Evolutionary conservation across 2,113 vertebrate genomes (phyloP), one percentile per base, ranked within the genome.

Genomic region (Ptilonorhynchus violaceus): DNA sequence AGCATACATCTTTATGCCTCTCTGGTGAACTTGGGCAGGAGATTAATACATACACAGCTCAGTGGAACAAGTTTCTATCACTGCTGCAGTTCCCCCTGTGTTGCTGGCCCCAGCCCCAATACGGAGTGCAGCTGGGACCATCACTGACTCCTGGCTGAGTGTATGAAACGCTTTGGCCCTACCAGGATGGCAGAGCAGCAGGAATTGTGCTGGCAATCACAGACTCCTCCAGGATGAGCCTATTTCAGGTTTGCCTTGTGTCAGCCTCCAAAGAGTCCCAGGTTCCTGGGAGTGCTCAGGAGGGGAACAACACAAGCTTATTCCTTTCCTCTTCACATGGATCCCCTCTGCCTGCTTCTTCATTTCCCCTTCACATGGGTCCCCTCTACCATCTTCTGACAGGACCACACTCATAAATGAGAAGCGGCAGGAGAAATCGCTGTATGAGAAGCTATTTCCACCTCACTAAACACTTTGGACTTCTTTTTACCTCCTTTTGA

Each of bases 111-210:
- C 37, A 90, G 60, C 4, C 25, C 28, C 25, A 58, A 10, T 31
- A 31, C 1, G 30, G 52, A 80, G 49, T 6, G 44, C 35, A 42
- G 35, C 11, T 76, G 64, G 78, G 78, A 82, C 20, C 18, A 50
- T 15, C 77, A 74, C n/a, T 8, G 14, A 4, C 46, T 58, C 59
- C 73, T 67, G 81, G 31, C 23, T 84, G 74, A 68, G 25, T 15
- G 16, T 10, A 42, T 0, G 0, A 15, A 59, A 52, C 42, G 21
- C 33, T 87, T 67, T 2, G 6, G 37, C 18, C 17, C 8, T 18
- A 22, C 13, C 60, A 56, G 53, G 46, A 10, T 56, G 24, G 18
- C 67, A 27, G 13, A 42, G 80, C 66, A 81, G 25, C 33, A 56
- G 55, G 35, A 91, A 41, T 44, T 28, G n/a, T 15, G 9, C 15